A percentile compares a stretch with the other conserved stretches of the same genome.
Evolutionary conservation across 37 sponge, comb jelly and placozoan species (phyloP).

Genomic region (Tethya wilhelma): DNA sequence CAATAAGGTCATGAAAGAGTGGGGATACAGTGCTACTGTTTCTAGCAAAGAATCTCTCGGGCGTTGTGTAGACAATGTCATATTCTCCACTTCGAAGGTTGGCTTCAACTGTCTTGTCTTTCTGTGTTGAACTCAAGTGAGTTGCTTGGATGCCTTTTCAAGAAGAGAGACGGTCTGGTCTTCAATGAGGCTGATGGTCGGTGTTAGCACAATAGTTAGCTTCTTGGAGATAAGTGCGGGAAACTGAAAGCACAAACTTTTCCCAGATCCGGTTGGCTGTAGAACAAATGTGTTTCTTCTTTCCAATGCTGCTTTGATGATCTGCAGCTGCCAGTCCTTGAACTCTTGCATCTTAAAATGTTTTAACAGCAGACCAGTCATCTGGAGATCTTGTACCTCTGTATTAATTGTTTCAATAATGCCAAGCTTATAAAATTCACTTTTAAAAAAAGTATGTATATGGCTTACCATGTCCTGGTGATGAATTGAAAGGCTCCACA

Average conservation of each 20-base stretch:
- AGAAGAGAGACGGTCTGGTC: neutral
- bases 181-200: conserved; percentile 36
- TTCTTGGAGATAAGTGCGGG: neutral
- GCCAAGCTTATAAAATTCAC: too few species aligned
- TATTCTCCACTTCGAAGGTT: neutral
- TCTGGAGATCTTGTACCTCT: too few species aligned
- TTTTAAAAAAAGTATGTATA: too few species aligned
- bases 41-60: too few species aligned
- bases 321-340: neutral
- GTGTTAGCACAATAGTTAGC: conserved; percentile 5
- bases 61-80: neutral
- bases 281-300: neutral
- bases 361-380: neutral
- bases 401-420: too few species aligned
- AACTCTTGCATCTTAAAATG: neutral
- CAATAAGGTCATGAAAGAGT: too few species aligned
- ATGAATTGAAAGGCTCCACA: too few species aligned
- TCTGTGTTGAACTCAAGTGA: neutral
- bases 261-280: conserved; percentile 34
- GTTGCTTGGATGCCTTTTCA: neutral
- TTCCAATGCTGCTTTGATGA: conserved; percentile 1
- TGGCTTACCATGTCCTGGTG: too few species aligned
- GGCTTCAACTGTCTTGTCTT: neutral
- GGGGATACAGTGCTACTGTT: too few species aligned
- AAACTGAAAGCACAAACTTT: conserved; percentile 16